phyloP scores from a whole-genome alignment of 2,113 vertebrate genomes.

The Phyllostomus hastatus region DNA sequence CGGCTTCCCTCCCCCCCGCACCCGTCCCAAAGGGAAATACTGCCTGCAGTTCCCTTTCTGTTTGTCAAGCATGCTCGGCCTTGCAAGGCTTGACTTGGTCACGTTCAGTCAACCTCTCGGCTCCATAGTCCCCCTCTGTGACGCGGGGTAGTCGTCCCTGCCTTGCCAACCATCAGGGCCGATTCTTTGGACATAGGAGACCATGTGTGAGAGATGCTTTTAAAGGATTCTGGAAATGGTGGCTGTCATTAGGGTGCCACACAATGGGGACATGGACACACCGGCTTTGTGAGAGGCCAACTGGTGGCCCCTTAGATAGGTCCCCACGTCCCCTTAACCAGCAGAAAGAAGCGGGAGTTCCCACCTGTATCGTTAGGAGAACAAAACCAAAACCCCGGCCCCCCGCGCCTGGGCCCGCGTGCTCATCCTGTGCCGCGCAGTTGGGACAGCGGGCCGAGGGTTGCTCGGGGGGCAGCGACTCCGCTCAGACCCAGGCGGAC shows the following conservation, averaged over 20 bases:
- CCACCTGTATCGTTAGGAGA: neutral
- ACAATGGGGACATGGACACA: fast-evolving
- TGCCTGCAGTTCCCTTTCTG: neutral
- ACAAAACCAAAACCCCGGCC: neutral
- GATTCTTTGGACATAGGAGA: neutral
- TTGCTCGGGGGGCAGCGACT: neutral
- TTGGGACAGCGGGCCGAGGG: neutral
- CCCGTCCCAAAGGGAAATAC: neutral
- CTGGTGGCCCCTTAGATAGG: neutral
- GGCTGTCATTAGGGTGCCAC: neutral
- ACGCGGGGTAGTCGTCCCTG: neutral
- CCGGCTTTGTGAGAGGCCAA: neutral
- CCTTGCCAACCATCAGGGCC: neutral
- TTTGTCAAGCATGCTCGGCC: neutral
- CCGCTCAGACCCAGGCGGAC: neutral
- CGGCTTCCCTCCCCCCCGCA: neutral
- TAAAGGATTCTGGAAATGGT: neutral
- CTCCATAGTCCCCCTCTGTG: neutral
- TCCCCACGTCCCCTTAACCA: neutral
- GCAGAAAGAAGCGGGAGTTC: neutral
- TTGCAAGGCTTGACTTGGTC: neutral
- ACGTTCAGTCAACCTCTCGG: neutral
- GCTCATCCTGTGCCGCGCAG: fast-evolving
- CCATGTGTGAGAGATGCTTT: neutral
- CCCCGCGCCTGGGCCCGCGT: fast-evolving